Base-by-base conservation (phyloP, 2,113 vertebrate genomes). In the Grammomys surdaster region DNA sequence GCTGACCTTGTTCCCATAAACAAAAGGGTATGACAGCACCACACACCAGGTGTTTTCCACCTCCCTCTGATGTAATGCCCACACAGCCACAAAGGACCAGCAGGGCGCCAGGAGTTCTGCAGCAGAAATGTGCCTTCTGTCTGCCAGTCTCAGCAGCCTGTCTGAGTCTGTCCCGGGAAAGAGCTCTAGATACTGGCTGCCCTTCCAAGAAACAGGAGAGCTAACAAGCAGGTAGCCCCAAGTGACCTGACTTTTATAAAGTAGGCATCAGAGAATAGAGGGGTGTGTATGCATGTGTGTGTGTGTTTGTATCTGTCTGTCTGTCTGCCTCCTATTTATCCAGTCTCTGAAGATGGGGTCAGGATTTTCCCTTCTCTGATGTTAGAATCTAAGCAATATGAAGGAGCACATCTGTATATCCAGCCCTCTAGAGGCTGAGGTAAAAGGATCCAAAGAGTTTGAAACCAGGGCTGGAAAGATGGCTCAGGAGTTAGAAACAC, bases 1-100 rank as follows among this genome's bases (percentile, higher is more conserved):
- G 48, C 76, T 12, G 69, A 92, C 33, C 77, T 84, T 20, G 36
- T 95, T 90, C 89, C 89, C 84, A 1, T 80, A 95, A 97, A 95
- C 3, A 75, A 84, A 28, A 60, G 75, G 85, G 77, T 36, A 46
- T 7, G 19, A 93, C 89, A 31, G 82, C 77, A 80, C 10, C 10
- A 7, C 95, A 72, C 36, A 48, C 3, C 82, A 88, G 65, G 96
- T 73, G 46, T 36, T 81, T 72, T 43, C 80, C 22, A 56, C 80
- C 80, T 33, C 19, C 51, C 63, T 60, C 58, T 67, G 28, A 91
- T 76, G 63, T 36, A 81, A 76, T 20, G 63, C 78, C 17, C 77
- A 65, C 40, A 43, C 11, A 14, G 72, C 20, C 48, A 70, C 20
- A 36, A 77, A 89, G 22, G 40, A 54, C 85, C 36, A 14, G 67